Percentiles rank a stretch among this genome's conserved stretches.
Conservation (phyloP, 2,888 invertebrate genomes). For the Ophion slaviceki region DNA sequence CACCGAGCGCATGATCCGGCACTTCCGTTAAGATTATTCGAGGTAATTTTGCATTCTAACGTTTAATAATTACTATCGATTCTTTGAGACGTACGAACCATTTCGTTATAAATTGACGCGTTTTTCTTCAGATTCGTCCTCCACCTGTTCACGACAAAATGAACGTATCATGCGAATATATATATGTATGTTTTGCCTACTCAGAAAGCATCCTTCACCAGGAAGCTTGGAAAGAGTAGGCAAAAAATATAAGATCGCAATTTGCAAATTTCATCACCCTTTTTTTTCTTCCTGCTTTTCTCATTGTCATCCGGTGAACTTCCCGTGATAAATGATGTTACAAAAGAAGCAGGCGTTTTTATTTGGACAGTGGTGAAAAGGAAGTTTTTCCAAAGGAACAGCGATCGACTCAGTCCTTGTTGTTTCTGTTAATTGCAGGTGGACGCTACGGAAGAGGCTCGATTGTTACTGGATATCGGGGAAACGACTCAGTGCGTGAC, state of each 20-base stretch:
- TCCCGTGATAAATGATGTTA: no score
- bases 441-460: constrained; percentile 78
- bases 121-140: not conserved
- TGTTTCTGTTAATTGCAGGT: constrained; percentile 72
- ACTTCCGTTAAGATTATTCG: constrained; percentile 43
- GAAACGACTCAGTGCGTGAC: constrained; percentile 76
- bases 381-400: not conserved
- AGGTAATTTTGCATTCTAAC: constrained; percentile 41
- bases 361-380: not conserved
- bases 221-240: no score
- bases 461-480: constrained; percentile 75
- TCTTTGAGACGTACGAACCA: not conserved
- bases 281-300: no score
- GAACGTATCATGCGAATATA: no score
- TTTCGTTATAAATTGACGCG: not conserved
- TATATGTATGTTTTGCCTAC: no score
- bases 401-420: constrained; percentile 1
- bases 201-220: no score
- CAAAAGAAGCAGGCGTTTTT: no score
- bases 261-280: no score
- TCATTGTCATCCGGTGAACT: no score
- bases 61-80: constrained; percentile 1
- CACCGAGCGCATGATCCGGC: constrained; percentile 40
- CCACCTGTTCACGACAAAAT: no score
- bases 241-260: no score